Evolutionary conservation across 2,888 invertebrate species (phyloP), one percentile per base, ranked within the genome.

Genomic region (Agrilus biguttatus): DNA sequence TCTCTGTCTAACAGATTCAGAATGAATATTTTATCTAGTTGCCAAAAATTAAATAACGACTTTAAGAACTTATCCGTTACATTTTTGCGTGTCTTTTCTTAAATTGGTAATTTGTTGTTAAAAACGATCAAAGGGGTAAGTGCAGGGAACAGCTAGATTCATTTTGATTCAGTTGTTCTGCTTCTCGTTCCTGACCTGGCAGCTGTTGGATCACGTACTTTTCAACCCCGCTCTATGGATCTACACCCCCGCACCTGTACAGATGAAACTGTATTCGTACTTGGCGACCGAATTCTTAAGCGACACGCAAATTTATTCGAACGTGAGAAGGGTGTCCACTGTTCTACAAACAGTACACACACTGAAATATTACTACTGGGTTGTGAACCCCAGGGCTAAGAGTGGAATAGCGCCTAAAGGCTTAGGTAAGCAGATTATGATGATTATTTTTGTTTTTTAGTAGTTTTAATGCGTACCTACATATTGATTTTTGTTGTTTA

Each of bases 161-260:
- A 66, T 80, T 75, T 80, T 78, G 74, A 76, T 71, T 66, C 76
- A 87, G 86, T 80, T 83, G 69, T 86, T 86, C 76, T 87, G 84
- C 75, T 84, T 86, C 78, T 85, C 86, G 63, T 86, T 86, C 74
- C 75, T 86, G 62, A 85, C 84, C 60, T 86, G 85, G 83, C 93
- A 98, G 86, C 80, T 99, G 56, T 77, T 98, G 75, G 98, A 99
- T 72, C 95, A 97, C 74, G 87, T 98, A 46, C 80, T 99, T 52
- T 98, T 99, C 79, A 98, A 98, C 76, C 97, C 98, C 8, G 91
- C 93, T 28, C 74, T 99, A 49, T 99, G 98, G 98, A 96, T 98
- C 60, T 91, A 97, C 70, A 92, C 97, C 10, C 89, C 93, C 40
- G 89, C 96, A 32, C 83, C 88, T 51, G 97, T 97, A 8, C 96